These are phyloP conservation scores for Chrysemys picta DNA, from an alignment of 2,113 vertebrate genomes.

Conservation along the genomic window DNA sequence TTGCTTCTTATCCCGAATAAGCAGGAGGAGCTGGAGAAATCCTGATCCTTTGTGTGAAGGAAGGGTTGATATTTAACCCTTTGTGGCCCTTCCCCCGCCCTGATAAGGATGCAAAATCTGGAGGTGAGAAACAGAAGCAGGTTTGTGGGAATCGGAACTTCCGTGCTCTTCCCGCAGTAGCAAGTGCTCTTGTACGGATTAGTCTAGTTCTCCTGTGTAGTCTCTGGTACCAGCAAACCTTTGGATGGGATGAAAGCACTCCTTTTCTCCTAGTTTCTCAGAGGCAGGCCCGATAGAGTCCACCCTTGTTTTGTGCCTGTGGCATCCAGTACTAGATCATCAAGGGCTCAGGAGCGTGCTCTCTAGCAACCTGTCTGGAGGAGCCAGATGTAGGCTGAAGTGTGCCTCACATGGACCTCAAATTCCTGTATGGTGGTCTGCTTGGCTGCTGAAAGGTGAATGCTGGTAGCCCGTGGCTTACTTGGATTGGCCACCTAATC, in stretches of 20 bases:
- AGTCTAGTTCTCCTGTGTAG: neutral
- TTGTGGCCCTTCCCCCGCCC: neutral
- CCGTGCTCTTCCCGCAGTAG: neutral
- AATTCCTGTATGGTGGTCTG: fast-evolving
- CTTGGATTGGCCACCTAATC: neutral
- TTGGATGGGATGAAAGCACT: neutral
- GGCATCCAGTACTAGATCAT: neutral
- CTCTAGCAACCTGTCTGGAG: neutral
- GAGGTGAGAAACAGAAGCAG: neutral
- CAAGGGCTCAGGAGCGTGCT: neutral
- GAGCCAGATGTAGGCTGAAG: neutral
- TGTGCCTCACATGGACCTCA: neutral
- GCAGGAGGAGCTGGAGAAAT: neutral
- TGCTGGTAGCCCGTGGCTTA: neutral
- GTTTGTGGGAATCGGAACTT: neutral
- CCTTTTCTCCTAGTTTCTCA: neutral
- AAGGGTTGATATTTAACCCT: neutral
- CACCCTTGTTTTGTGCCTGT: neutral
- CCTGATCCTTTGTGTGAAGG: neutral
- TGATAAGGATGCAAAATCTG: neutral
- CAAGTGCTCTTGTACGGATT: neutral
- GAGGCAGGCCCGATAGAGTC: neutral
- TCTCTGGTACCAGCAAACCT: neutral
- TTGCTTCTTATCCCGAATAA: constrained; percentile 42
- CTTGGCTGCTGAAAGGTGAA: neutral